These are phyloP conservation scores for Amphimedon queenslandica DNA, from an alignment of 37 sponge, comb jelly and placozoan genomes.

Conservation along the genomic window DNA sequence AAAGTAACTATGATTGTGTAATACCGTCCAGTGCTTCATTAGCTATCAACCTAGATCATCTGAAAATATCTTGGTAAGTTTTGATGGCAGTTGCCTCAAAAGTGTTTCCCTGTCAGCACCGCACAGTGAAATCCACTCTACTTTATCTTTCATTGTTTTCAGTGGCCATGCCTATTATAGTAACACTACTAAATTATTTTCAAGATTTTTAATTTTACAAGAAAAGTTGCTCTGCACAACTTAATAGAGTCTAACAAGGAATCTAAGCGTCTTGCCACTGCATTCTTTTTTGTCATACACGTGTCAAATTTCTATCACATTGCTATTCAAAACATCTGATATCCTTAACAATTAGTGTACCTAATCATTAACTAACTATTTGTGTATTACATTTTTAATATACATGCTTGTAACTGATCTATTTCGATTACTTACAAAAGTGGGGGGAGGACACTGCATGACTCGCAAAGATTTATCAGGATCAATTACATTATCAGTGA, in stretches of 20 bases:
- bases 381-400: too few relatives aligned
- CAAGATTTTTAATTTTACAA: neutral
- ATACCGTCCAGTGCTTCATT: too few relatives aligned
- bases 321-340: neutral
- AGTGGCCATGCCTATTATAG: neutral
- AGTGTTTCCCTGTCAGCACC: conserved; percentile 5
- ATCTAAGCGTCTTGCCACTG: too few relatives aligned
- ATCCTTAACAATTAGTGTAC: conserved; percentile 9
- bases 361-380: neutral
- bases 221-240: neutral
- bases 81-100: conserved; percentile 4
- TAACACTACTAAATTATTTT: neutral
- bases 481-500: too few relatives aligned
- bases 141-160: too few relatives aligned
- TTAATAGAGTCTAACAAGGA: too few relatives aligned
- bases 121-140: conserved; percentile 5
- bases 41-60: too few relatives aligned
- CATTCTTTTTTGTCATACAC: too few relatives aligned
- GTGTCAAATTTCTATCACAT: too few relatives aligned
- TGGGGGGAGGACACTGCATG: neutral
- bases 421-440: neutral
- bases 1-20: neutral
- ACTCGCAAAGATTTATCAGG: too few relatives aligned
- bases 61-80: neutral
- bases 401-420: too few relatives aligned